A percentile compares a stretch with the other conserved stretches of the same genome.
Conservation (phyloP, 2,113 vertebrate genomes). For the Nerophis lumbriciformis region DNA sequence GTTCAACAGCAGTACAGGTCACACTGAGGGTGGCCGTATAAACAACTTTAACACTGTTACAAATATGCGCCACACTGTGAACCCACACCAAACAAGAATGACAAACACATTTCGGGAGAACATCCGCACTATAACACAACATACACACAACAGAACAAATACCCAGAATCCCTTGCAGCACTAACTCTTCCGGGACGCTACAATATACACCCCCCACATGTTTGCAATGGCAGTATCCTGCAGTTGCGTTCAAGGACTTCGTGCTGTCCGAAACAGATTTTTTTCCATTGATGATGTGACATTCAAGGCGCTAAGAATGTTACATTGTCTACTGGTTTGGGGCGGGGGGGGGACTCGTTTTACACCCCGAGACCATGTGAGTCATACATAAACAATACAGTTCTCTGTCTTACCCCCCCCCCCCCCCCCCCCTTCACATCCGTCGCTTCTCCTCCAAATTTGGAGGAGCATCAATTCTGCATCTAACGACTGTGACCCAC, state of each 20-base stretch:
- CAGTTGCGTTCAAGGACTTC: conserved; percentile 18
- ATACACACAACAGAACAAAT: too few species aligned
- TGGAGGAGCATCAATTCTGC: conserved; percentile 33
- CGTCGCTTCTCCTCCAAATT: conserved; percentile 23
- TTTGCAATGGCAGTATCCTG: background rate
- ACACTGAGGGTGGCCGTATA: too few species aligned
- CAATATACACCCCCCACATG: too few species aligned
- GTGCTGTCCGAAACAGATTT: conserved; percentile 17
- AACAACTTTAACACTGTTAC: too few species aligned
- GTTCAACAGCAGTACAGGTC: too few species aligned
- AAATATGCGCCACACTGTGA: too few species aligned
- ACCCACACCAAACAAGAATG: too few species aligned
- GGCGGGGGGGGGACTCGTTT: conserved; percentile 23
- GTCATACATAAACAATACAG: conserved; percentile 49
- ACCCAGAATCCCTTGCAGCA: too few species aligned
- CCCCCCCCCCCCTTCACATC: background rate
- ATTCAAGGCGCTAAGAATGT: conserved; percentile 23
- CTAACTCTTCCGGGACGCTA: too few species aligned
- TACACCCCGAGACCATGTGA: conserved; percentile 41
- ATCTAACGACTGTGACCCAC: conserved; percentile 36
- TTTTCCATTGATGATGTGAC: background rate
- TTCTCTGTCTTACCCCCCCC: conserved; percentile 43
- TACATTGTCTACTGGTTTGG: conserved; percentile 34
- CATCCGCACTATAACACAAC: too few species aligned
- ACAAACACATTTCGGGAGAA: too few species aligned